Evolutionary conservation across 1,140 invertebrate genomes (phyloP).

Genomic region (Liolophura sinensis): DNA sequence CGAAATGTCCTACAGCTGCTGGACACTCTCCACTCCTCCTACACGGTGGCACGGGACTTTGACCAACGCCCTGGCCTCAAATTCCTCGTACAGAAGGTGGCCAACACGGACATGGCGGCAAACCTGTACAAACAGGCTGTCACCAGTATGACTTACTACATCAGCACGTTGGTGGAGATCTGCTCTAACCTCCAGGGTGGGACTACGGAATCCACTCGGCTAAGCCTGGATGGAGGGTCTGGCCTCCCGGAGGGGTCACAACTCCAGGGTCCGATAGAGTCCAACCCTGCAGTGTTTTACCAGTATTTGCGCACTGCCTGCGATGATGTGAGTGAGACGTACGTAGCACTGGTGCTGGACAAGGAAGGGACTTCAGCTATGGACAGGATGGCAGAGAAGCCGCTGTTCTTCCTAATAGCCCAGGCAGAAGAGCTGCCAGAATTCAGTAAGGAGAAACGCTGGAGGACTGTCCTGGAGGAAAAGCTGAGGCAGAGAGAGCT

Average conservation of each 20-base stretch:
- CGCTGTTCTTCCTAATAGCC: conserved; percentile 69
- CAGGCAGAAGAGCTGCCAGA: conserved; percentile 68
- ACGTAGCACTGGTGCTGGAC: conserved; percentile 67
- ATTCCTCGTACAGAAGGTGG: conserved; percentile 91
- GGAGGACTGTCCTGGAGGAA: conserved; percentile 16
- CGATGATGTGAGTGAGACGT: conserved; percentile 67
- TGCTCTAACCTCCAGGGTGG: conserved; percentile 68
- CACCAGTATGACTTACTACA: conserved; percentile 85
- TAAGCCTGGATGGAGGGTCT: conserved; percentile 4
- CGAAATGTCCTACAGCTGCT: conserved; percentile 71
- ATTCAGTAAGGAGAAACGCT: conserved; percentile 35
- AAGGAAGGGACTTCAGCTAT: conserved; percentile 63
- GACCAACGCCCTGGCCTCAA: conserved; percentile 87
- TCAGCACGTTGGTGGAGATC: conserved; percentile 83
- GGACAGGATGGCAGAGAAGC: conserved; percentile 66
- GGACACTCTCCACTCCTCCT: conserved; percentile 79
- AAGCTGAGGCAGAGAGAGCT: conserved; percentile 7
- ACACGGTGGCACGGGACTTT: conserved; percentile 79
- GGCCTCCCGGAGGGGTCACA: not conserved
- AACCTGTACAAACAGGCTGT: conserved; percentile 93
- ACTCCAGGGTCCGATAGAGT: conserved; percentile 4
- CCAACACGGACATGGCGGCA: conserved; percentile 81
- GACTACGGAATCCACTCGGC: conserved; percentile 60
- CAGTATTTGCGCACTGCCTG: conserved; percentile 61
- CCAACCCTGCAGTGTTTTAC: conserved; percentile 44